phyloP scores from a whole-genome alignment of 2,888 invertebrate species.

The Nasonovia ribisnigri region DNA sequence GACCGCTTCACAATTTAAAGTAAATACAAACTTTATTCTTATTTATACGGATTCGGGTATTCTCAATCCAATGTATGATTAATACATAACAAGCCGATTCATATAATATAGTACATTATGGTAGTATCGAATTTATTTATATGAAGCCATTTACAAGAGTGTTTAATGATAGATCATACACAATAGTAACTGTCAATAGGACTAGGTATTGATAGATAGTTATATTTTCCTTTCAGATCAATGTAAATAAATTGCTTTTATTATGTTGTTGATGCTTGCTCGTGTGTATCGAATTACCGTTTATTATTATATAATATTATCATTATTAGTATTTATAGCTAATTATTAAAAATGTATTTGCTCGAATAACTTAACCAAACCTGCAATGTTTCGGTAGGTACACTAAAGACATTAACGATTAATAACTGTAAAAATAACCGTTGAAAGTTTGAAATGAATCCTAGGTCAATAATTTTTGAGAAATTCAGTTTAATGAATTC shows the following conservation, averaged over 20 bases:
- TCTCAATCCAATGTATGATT: background rate
- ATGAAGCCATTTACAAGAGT: background rate
- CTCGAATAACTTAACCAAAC: conserved; percentile 8
- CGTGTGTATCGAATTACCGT: conserved; percentile 27
- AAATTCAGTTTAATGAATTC: background rate
- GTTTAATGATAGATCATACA: background rate
- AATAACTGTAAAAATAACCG: background rate
- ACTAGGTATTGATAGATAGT: background rate
- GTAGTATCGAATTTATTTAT: background rate
- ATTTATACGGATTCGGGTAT: no score
- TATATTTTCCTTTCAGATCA: background rate
- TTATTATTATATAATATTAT: background rate
- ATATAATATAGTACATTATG: background rate
- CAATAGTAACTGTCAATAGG: background rate
- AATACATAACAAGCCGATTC: background rate
- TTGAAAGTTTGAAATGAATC: background rate
- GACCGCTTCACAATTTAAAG: background rate
- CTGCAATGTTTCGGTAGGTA: background rate
- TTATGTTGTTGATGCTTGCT: background rate
- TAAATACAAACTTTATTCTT: background rate
- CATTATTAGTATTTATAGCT: background rate
- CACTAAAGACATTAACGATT: background rate
- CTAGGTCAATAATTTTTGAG: background rate
- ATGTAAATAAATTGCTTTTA: conserved; percentile 19
- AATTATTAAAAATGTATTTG: conserved; percentile 5